Conservation (phyloP, 2,797 vertebrate species). For the Enteromius thamalakanensis region DNA sequence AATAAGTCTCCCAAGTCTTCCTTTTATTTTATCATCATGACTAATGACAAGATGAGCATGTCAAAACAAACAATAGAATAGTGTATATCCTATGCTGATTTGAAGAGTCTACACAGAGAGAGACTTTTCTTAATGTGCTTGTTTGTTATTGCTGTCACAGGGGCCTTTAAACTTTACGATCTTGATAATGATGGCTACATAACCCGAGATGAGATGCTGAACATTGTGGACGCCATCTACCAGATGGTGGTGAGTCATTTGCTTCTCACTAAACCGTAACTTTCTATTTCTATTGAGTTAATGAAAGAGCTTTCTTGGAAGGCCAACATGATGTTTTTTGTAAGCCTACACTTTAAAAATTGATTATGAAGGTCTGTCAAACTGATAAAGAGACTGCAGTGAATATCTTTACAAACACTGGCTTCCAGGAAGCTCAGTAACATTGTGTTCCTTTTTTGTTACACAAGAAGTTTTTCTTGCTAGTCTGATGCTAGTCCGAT, state of each 20-base stretch:
- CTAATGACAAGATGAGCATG: background rate
- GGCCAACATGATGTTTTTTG: background rate
- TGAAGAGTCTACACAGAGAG: background rate
- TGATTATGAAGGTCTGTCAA: background rate
- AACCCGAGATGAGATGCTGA: slow-evolving; percentile 97
- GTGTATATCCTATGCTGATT: background rate
- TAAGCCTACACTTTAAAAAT: slow-evolving; percentile 1
- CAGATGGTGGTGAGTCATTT: slow-evolving; percentile 95
- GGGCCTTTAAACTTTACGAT: slow-evolving; percentile 98
- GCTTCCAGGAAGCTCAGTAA: background rate
- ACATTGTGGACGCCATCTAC: slow-evolving; percentile 98
- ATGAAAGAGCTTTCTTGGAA: slow-evolving; percentile 18
- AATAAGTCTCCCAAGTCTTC: background rate
- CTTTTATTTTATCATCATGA: background rate
- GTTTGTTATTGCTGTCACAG: slow-evolving; percentile 70
- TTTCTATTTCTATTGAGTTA: slow-evolving; percentile 15
- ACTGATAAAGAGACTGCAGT: slow-evolving; percentile 15
- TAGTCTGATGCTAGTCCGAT: background rate
- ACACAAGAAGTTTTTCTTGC: background rate
- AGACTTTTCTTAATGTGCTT: slow-evolving; percentile 26
- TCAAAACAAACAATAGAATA: slow-evolving; percentile 3
- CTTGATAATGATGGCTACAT: slow-evolving; percentile 98
- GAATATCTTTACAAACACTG: background rate
- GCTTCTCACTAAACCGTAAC: background rate
- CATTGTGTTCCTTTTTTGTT: background rate